phyloP scores from a whole-genome alignment of 2,113 vertebrate genomes.

The Centropus unirufus region DNA sequence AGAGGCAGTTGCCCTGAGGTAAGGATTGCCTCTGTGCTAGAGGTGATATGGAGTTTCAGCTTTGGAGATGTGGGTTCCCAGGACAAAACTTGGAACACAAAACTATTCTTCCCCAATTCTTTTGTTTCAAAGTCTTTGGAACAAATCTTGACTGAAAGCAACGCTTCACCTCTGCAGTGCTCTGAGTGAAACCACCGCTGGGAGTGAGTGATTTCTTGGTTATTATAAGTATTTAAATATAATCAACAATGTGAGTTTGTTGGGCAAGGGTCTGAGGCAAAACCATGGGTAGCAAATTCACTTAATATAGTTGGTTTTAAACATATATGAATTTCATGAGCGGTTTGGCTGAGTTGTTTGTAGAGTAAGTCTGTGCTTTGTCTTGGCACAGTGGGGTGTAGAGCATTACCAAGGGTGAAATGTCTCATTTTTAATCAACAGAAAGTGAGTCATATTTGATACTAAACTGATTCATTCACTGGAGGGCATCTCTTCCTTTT shows the following conservation, averaged over 20 bases:
- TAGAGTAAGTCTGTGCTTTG: conserved; percentile 10
- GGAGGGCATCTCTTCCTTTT: neutral
- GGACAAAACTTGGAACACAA: neutral
- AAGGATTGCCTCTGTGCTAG: neutral
- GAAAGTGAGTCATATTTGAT: neutral
- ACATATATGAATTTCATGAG: neutral
- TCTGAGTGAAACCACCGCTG: neutral
- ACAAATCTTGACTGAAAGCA: neutral
- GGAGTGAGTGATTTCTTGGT: neutral
- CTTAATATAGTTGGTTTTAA: neutral
- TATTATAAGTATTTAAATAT: neutral
- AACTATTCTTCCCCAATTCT: neutral
- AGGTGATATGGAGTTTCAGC: fast-evolving
- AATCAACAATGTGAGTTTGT: neutral
- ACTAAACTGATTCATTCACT: conserved; percentile 3
- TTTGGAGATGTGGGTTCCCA: neutral
- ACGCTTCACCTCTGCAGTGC: neutral
- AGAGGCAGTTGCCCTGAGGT: neutral
- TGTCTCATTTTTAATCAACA: neutral
- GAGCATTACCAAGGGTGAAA: neutral
- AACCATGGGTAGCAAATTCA: neutral
- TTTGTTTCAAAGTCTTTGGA: neutral
- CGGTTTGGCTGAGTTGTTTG: neutral
- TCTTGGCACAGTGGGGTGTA: neutral
- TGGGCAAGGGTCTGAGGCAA: conserved; percentile 8